Evolutionary conservation across 1,140 invertebrate species (phyloP).

Genomic region (Bombus huntii): DNA sequence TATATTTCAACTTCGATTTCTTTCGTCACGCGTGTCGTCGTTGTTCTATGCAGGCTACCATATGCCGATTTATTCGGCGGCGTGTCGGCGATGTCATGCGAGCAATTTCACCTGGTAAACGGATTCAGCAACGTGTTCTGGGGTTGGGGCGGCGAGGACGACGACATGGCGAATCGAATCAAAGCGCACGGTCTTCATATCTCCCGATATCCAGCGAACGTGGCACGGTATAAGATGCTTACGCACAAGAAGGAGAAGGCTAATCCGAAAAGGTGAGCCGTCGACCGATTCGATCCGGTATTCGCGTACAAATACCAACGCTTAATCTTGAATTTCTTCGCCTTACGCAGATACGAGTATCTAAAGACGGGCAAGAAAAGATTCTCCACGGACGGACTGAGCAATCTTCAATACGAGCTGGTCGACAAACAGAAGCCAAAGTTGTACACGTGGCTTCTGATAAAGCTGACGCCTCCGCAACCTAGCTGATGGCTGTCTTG

Average conservation of each 20-base stretch:
- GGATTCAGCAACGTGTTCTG: slow-evolving; percentile 96
- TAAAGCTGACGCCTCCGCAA: slow-evolving; percentile 84
- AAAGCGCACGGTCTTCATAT: slow-evolving; percentile 91
- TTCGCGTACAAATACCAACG: no score
- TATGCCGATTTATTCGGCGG: slow-evolving; percentile 95
- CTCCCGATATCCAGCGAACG: slow-evolving; percentile 92
- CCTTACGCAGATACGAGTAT: slow-evolving; percentile 88
- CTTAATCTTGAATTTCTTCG: neutral
- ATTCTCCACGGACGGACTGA: slow-evolving; percentile 93
- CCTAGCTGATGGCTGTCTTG: slow-evolving; percentile 84
- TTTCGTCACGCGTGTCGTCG: neutral
- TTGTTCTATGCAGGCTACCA: slow-evolving; percentile 87
- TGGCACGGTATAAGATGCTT: slow-evolving; percentile 96
- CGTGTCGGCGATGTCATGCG: slow-evolving; percentile 91
- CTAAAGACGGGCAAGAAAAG: slow-evolving; percentile 91
- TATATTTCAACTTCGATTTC: neutral
- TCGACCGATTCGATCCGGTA: no score
- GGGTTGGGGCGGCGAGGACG: slow-evolving; percentile 97
- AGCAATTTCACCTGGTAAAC: slow-evolving; percentile 92
- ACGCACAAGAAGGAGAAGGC: slow-evolving; percentile 94
- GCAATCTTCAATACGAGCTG: slow-evolving; percentile 92
- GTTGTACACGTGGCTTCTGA: slow-evolving; percentile 90
- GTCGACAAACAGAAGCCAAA: slow-evolving; percentile 87
- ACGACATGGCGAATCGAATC: slow-evolving; percentile 94
- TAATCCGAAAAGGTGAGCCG: slow-evolving; percentile 91